Base-by-base conservation (phyloP, 2,797 vertebrate species). In the Setipinna tenuifilis region DNA sequence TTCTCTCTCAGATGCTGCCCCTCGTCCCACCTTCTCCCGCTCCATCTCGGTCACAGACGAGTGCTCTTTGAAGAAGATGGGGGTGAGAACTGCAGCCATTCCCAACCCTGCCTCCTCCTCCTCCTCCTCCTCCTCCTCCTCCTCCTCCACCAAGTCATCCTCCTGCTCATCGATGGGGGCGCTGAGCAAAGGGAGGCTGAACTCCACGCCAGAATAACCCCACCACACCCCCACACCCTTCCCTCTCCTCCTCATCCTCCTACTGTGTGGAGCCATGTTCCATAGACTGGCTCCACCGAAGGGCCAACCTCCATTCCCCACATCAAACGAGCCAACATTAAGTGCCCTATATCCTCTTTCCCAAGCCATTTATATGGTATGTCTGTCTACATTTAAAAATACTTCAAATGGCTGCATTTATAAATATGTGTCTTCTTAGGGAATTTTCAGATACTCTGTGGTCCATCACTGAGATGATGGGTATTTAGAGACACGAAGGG, bases 21-120 rank as follows among this genome's bases (percentile, higher is more conserved):
- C 91, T 28, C 93, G 92, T 59, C 94, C 94, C 12, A 10, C 16
- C 0, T 91, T 92, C 85, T 91, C 89, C 50, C 96, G 95, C 85
- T 96, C 96, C 85, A 91, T 96, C 89, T 96, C 96, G 0, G 94
- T 94, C 92, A 94, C 94, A 83, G 96, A 96, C 82, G 95, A 95
- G 87, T 88, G 85, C 6, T 92, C 94, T 68, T 92, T 96, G 81
- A 94, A 90, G 92, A 96, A 93, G 93, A 95, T 96, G 95, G 95
- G 94, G 84, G 86, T 95, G 89, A 90, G 83, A 82, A 93, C 92
- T 25, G 87, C 44, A 50, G 81, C 80, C 87, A 87, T 93, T 85
- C 83, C 91, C 83, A 92, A 92, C 84, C 87, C 90, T 14, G 54
- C 90, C 71, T 57, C 35, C 54, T 83, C 92, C 61, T 83, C 91